These are phyloP conservation scores for Omphaloscelis lunosa DNA, from an alignment of 2,888 invertebrate species.

Conservation along the genomic window DNA sequence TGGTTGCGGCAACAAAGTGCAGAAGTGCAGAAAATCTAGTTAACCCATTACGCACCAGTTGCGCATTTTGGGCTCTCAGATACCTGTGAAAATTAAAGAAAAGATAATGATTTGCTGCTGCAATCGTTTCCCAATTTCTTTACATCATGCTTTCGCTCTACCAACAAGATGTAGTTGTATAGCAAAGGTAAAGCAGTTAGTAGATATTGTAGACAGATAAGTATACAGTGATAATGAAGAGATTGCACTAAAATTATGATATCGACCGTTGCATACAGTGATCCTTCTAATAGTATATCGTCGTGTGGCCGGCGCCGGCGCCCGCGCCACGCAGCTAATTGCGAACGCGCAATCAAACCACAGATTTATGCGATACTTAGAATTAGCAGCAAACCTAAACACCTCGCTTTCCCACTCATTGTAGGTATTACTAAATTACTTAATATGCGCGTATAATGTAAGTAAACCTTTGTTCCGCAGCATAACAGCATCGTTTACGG, in stretches of 20 bases:
- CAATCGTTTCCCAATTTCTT: not conserved
- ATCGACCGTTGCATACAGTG: not conserved
- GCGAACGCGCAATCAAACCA: conserved; percentile 69
- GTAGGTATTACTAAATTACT: conserved; percentile 57
- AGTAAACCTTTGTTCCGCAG: conserved; percentile 51
- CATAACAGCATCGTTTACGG: conserved; percentile 53
- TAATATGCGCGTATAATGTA: conserved; percentile 53
- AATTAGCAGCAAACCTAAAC: conserved; percentile 68
- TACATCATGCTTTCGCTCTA: not conserved
- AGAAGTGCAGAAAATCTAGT: conserved; percentile 4
- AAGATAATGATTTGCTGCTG: not conserved
- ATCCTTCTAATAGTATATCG: conserved; percentile 37
- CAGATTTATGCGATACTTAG: conserved; percentile 72
- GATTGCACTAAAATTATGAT: not conserved
- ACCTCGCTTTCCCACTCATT: conserved; percentile 61
- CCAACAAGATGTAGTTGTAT: not conserved
- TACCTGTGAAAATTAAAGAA: not conserved
- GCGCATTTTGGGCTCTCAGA: not conserved
- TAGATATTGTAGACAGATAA: not conserved
- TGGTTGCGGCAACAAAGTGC: not conserved
- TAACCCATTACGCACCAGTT: not conserved
- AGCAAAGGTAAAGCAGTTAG: not conserved
- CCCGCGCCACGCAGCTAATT: conserved; percentile 68
- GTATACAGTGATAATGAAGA: not conserved
- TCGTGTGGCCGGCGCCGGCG: conserved; percentile 60